phyloP scores from a whole-genome alignment of 2,797 vertebrate species.

The Diplodus sargus region DNA sequence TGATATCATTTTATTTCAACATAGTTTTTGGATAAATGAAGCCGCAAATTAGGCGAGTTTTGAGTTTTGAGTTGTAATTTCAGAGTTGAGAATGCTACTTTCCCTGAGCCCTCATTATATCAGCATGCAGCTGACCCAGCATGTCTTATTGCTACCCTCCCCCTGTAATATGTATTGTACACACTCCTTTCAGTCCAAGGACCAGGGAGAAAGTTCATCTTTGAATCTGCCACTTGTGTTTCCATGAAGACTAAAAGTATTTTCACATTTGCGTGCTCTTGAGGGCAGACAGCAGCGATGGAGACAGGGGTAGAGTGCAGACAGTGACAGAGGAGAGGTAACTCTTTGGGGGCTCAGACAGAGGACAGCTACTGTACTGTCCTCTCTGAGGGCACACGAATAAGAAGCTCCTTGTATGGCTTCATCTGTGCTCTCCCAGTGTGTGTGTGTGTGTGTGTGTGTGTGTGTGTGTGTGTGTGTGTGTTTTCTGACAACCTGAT shows the following conservation, averaged over 20 bases:
- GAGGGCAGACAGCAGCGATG: not conserved
- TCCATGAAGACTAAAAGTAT: conserved; percentile 10
- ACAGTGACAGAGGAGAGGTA: conserved; percentile 32
- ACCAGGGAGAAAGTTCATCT: conserved; percentile 13
- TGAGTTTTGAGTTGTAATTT: not conserved
- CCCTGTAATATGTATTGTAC: conserved; percentile 1
- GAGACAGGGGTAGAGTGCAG: not conserved
- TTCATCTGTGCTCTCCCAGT: conserved; percentile 4
- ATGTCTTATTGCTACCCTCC: not conserved
- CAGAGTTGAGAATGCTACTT: not conserved
- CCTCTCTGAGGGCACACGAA: not conserved
- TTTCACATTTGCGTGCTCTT: conserved; percentile 15
- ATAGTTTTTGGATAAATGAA: not conserved
- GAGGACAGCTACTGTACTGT: not conserved
- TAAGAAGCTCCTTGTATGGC: not conserved
- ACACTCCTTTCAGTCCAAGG: not conserved
- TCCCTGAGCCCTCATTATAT: not conserved
- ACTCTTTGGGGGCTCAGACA: not conserved
- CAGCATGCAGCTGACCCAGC: conserved; percentile 8
- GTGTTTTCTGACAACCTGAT: conserved; percentile 1
- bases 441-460: not conserved
- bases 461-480: not conserved
- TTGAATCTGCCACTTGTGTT: conserved; percentile 31
- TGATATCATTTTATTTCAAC: not conserved
- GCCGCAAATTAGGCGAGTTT: not conserved